A percentile compares a stretch with the other conserved stretches of the same genome.
Conservation (phyloP, 2,888 invertebrate genomes). For the Pseudeuparius sepicola region DNA sequence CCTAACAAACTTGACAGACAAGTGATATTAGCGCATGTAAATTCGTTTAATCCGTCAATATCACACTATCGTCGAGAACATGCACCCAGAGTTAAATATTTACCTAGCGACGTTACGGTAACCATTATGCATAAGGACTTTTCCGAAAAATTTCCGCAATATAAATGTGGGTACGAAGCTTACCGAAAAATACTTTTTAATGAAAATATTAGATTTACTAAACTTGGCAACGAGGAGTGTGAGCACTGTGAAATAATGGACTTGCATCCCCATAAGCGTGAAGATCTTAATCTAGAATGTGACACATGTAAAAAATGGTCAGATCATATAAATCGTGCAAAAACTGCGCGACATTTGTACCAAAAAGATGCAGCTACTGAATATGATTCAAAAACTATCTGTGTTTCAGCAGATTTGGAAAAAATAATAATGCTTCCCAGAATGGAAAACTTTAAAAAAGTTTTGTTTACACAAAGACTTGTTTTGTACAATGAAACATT, state of each 20-base stretch:
- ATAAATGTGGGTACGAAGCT: conserved; percentile 18
- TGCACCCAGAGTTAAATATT: conserved; percentile 9
- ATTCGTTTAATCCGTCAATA: conserved; percentile 13
- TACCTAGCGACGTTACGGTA: conserved; percentile 14
- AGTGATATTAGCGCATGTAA: conserved; percentile 11
- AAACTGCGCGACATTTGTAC: conserved; percentile 12
- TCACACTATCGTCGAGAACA: conserved; percentile 17
- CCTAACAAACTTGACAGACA: conserved; percentile 12
- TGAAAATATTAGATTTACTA: conserved; percentile 21
- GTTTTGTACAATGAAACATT: conserved; percentile 18
- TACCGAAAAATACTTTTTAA: conserved; percentile 17
- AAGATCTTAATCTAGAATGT: conserved; percentile 16
- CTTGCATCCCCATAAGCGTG: conserved; percentile 16
- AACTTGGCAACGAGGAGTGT: conserved; percentile 23
- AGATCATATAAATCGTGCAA: conserved; percentile 13
- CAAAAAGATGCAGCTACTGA: conserved; percentile 3
- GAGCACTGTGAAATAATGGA: conserved; percentile 20
- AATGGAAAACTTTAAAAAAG: conserved; percentile 16
- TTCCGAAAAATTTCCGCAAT: conserved; percentile 15
- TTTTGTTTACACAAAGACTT: conserved; percentile 13
- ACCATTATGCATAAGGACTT: conserved; percentile 14
- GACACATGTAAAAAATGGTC: conserved; percentile 12
- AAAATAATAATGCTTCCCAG: conserved; percentile 18
- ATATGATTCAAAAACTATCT: conserved; percentile 8
- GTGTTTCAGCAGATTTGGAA: conserved; percentile 10